Conservation (phyloP, 2,797 vertebrate genomes). For the Brotula barbata region DNA sequence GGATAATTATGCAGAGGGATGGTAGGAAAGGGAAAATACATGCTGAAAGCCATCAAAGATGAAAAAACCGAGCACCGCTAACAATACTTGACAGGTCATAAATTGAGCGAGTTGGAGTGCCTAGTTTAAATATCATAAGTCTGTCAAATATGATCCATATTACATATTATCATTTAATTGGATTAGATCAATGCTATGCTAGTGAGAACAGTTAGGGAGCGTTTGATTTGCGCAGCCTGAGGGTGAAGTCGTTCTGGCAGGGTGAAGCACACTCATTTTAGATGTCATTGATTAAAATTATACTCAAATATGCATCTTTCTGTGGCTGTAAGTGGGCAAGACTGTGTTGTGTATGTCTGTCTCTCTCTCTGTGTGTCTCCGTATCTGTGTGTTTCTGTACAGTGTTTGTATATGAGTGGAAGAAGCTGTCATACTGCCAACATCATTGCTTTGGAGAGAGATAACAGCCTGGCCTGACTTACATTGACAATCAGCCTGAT, state of each 20-base stretch:
- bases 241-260: slow-evolving; percentile 54
- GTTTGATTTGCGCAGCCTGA: slow-evolving; percentile 42
- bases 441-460: slow-evolving; percentile 40
- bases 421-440: slow-evolving; percentile 55
- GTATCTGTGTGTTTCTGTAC: slow-evolving; percentile 35
- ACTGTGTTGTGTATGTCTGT: slow-evolving; percentile 26
- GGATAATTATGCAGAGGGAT: slow-evolving; percentile 46
- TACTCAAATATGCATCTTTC: slow-evolving; percentile 57
- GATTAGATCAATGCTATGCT: slow-evolving; percentile 49
- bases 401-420: slow-evolving; percentile 37
- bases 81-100: slow-evolving; percentile 70
- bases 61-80: slow-evolving; percentile 57
- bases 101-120: slow-evolving; percentile 58
- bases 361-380: slow-evolving; percentile 36
- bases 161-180: slow-evolving; percentile 68
- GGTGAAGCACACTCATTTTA: slow-evolving; percentile 50
- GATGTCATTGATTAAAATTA: slow-evolving; percentile 66
- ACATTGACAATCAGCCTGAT: slow-evolving; percentile 58
- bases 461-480: slow-evolving; percentile 57
- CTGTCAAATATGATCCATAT: slow-evolving; percentile 69
- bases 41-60: slow-evolving; percentile 60
- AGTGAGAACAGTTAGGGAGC: slow-evolving; percentile 58
- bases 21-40: slow-evolving; percentile 39
- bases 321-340: slow-evolving; percentile 38
- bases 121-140: slow-evolving; percentile 69